Conservation (phyloP, 2,888 invertebrate genomes). For the Andrena fulva region DNA sequence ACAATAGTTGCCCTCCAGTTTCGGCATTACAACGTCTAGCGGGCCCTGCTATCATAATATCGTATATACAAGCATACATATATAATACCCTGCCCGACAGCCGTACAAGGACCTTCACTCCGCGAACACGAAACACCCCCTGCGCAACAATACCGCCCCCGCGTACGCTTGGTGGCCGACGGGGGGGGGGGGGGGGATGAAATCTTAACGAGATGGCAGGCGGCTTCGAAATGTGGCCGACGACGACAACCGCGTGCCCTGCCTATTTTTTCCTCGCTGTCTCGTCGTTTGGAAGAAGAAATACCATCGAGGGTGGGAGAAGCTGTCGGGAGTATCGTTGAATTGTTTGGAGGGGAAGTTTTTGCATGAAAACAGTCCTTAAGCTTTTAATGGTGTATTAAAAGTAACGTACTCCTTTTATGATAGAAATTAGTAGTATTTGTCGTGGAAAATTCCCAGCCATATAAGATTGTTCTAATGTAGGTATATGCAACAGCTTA, state of each 20-base stretch:
- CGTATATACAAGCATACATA: constrained; percentile 69
- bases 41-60: constrained; percentile 69
- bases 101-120: constrained; percentile 72
- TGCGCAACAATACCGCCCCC: constrained; percentile 29
- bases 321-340: background rate
- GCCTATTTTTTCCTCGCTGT: constrained; percentile 4
- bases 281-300: constrained; percentile 1
- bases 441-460: no score
- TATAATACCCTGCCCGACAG: constrained; percentile 71
- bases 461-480: no score
- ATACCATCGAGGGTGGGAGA: background rate
- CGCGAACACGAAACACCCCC: constrained; percentile 66
- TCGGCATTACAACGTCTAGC: constrained; percentile 68
- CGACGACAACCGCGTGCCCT: constrained; percentile 30
- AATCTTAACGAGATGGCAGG: constrained; percentile 65
- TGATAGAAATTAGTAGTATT: no score
- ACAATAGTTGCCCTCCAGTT: constrained; percentile 68
- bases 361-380: no score
- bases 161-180: constrained; percentile 51
- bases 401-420: no score
- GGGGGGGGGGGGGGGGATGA: constrained; percentile 62
- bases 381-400: no score
- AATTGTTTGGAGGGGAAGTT: no score
- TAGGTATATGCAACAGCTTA: no score
- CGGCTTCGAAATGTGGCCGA: constrained; percentile 39